Evolutionary conservation across 2,888 invertebrate species (phyloP), one percentile per base, ranked within the genome.

Genomic region (Agrotis clavis): DNA sequence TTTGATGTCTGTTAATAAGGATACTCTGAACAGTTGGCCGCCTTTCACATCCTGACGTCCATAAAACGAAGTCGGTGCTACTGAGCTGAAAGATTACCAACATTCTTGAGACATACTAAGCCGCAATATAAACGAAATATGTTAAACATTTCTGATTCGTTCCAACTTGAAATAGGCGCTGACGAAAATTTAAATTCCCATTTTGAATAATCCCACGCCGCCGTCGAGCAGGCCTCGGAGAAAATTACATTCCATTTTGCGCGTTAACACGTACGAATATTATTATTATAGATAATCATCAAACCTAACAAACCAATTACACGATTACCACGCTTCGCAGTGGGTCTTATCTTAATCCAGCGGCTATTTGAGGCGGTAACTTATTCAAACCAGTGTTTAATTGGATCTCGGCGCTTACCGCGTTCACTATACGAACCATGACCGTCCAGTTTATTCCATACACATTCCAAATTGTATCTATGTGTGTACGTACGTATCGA

Each of bases 311-410:
- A 73, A 84, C 70, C 84, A 83, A 84, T 85, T 83, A 80, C 74
- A 70, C 64, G 71, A 77, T 80, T 84, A 67, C 68, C 59, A 83
- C 80, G 80, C 82, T 86, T 72, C 74, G 71, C 61, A 65, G 69
- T 70, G 60, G 77, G 82, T 75, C 84, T 80, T 82, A 84, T 86
- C 86, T 85, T 74, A 86, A 86, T 84, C 75, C 84, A 69, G 62
- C 56, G 74, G 70, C 65, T 66, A 79, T 71, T 79, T 75, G 73
- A 73, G 72, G 63, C 72, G 71, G 81, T 67, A 67, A 82, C 79
- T 79, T 74, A 69, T 79, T 73, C 66, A 70, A 74, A 83, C 77
- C 72, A 73, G 72, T 70, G 76, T 74, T 71, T 85, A 85, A 80
- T 85, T 81, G 78, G 71, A 82, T 75, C 60, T 76, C 51, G 71